Conservation (phyloP, 2,888 invertebrate species). For the Eristalis intricaria region DNA sequence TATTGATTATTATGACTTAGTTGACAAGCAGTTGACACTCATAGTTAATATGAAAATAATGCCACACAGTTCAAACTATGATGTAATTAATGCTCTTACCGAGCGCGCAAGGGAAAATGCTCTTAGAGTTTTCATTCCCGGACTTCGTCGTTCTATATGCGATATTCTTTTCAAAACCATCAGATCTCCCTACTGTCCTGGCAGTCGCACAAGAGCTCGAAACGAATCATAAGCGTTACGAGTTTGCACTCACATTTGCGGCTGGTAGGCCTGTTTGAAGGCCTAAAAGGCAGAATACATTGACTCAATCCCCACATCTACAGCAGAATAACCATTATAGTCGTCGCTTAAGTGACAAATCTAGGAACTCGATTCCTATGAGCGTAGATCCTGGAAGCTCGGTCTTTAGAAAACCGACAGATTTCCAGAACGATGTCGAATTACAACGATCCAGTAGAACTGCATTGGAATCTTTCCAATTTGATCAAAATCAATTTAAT, state of each 20-base stretch:
- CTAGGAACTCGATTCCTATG: conserved; percentile 5
- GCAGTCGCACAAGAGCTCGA: conserved; percentile 39
- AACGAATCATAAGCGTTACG: not conserved
- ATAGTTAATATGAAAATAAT: conserved; percentile 62
- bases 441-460: conserved; percentile 5
- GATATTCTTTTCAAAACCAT: conserved; percentile 54
- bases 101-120: conserved; percentile 43
- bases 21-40: conserved; percentile 54
- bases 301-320: not conserved
- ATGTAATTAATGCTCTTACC: conserved; percentile 42
- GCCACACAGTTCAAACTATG: conserved; percentile 45
- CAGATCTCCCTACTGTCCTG: conserved; percentile 53
- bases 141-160: conserved; percentile 38
- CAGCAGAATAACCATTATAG: not conserved
- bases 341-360: conserved; percentile 10
- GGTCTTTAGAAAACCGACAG: not conserved
- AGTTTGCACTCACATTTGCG: conserved; percentile 10
- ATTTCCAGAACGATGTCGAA: not conserved
- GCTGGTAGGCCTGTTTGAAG: not conserved
- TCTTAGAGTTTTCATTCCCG: conserved; percentile 53
- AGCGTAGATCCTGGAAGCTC: conserved; percentile 10
- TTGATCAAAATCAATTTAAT: not conserved
- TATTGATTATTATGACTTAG: conserved; percentile 57
- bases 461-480: not conserved
- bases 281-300: not conserved